These are phyloP conservation scores for Phalanger gymnotis DNA, from an alignment of 2,797 vertebrate species.

Conservation along the genomic window DNA sequence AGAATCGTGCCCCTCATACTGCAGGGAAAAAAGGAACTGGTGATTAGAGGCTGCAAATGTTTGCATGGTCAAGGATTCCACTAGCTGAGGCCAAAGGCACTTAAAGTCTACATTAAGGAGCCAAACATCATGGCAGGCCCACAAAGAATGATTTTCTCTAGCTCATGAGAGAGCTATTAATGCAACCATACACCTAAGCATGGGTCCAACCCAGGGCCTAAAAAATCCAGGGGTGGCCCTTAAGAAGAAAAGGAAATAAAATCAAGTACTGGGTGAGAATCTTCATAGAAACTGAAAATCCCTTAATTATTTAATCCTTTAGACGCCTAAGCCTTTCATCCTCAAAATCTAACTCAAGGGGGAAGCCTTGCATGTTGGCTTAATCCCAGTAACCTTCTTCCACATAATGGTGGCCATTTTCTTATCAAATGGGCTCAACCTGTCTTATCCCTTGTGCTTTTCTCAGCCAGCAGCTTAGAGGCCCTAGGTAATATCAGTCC, in stretches of 20 bases:
- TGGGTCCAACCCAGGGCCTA: background rate
- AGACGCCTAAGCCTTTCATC: background rate
- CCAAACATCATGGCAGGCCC: background rate
- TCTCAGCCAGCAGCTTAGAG: background rate
- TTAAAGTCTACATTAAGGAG: background rate
- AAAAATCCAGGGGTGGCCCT: background rate
- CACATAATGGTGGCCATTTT: background rate
- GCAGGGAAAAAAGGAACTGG: slow-evolving; percentile 11
- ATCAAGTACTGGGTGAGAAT: background rate
- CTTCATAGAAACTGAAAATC: background rate
- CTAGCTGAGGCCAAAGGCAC: background rate
- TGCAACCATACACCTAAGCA: background rate
- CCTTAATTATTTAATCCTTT: background rate
- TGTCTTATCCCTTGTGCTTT: background rate
- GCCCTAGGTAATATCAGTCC: background rate
- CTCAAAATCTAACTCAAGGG: background rate
- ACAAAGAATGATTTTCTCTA: background rate
- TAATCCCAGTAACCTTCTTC: background rate
- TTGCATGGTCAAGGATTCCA: background rate
- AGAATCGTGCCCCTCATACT: background rate
- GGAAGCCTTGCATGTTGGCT: background rate
- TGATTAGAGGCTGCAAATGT: background rate
- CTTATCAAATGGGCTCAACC: background rate
- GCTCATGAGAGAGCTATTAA: background rate
- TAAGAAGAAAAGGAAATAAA: background rate